phyloP scores from a whole-genome alignment of 2,113 vertebrate species.

The Mohoua ochrocephala region DNA sequence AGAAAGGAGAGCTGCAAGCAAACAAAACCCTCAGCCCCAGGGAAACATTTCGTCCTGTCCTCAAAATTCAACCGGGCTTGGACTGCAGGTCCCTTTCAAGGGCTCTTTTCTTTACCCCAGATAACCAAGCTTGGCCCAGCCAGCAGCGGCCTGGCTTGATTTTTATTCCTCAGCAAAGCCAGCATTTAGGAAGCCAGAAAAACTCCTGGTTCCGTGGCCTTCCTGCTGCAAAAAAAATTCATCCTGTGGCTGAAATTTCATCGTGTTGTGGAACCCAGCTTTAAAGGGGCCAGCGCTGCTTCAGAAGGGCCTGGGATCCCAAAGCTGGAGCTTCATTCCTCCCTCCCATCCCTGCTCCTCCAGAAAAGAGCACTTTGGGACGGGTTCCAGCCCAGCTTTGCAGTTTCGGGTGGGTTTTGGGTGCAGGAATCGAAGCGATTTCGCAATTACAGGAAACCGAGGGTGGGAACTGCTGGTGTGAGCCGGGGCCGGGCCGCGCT shows the following conservation, averaged over 20 bases:
- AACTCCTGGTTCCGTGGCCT: neutral
- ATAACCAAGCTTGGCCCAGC: neutral
- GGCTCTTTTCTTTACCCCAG: neutral
- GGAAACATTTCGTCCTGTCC: neutral
- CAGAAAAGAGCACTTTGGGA: neutral
- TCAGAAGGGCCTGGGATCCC: neutral
- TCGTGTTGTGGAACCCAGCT: neutral
- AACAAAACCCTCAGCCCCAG: neutral
- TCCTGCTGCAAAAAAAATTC: neutral
- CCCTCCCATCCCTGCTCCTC: neutral
- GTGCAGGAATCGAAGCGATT: neutral
- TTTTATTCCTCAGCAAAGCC: neutral
- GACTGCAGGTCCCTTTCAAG: neutral
- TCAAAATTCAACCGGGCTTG: neutral
- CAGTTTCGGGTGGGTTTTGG: neutral
- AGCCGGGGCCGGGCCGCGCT: neutral
- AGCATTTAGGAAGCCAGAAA: neutral
- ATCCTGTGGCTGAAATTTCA: neutral
- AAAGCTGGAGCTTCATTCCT: neutral
- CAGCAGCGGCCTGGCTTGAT: neutral
- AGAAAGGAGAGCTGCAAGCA: neutral
- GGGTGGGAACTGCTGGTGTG: neutral
- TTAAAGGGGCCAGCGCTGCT: neutral
- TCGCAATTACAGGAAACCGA: neutral
- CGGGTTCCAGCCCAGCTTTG: fast-evolving